Conservation (phyloP, 2,888 invertebrate species). For the Galeopsomyia nigrocyanea region DNA sequence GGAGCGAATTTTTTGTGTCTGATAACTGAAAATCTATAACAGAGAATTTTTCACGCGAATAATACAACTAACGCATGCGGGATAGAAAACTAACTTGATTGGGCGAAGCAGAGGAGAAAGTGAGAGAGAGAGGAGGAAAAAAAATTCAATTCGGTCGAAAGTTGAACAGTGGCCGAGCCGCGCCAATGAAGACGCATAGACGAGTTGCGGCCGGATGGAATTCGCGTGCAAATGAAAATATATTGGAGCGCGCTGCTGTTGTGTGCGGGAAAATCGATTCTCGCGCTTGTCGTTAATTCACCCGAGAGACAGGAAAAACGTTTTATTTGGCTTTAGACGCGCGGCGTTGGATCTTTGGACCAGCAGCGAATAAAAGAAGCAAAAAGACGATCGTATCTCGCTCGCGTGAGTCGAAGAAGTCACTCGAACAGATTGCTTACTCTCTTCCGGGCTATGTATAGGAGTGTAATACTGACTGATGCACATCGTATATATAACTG, state of each 20-base stretch:
- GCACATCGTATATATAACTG: no score
- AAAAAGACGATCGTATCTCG: no score
- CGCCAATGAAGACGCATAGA: no score
- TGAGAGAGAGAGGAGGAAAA: no score
- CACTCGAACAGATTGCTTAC: slow-evolving; percentile 21
- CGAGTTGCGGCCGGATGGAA: no score
- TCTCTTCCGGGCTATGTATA: not conserved
- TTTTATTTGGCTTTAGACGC: not conserved
- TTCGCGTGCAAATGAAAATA: no score
- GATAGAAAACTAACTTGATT: not conserved
- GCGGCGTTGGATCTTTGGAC: not conserved
- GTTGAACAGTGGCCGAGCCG: no score
- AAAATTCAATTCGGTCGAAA: slow-evolving; percentile 12
- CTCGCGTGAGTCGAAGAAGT: not conserved
- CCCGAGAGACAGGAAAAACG: not conserved
- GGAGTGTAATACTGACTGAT: no score
- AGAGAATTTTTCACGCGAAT: slow-evolving; percentile 17
- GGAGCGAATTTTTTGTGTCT: no score
- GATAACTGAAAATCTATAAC: slow-evolving; percentile 2
- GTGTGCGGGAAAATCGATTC: slow-evolving; percentile 1
- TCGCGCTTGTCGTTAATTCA: not conserved
- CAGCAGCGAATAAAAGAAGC: no score
- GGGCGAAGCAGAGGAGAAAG: not conserved
- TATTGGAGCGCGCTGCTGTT: not conserved
- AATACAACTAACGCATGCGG: no score